Percentiles rank a stretch among this genome's conserved stretches.
Conservation (phyloP, 2,113 vertebrate species). For the Cettia cetti region DNA sequence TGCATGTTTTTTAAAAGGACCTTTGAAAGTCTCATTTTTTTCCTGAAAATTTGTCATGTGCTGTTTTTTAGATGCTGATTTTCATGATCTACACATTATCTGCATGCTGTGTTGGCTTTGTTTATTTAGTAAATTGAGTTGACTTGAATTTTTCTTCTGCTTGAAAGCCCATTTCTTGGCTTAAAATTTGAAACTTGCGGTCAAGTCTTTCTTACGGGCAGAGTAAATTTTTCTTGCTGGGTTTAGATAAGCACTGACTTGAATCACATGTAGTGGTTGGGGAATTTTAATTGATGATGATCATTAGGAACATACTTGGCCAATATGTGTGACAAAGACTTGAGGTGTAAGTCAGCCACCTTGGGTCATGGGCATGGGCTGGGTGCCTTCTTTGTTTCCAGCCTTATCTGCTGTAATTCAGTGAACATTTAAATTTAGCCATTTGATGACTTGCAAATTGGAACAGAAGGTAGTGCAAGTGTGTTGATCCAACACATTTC, state of each 20-base stretch:
- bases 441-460: neutral
- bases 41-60: neutral
- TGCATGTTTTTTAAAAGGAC: neutral
- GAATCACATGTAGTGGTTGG: fast-evolving
- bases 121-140: neutral
- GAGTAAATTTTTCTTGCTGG: neutral
- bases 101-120: neutral
- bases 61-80: neutral
- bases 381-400: neutral
- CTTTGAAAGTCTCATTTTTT: neutral
- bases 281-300: neutral
- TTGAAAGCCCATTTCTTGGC: neutral
- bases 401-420: neutral
- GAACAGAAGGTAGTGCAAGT: neutral
- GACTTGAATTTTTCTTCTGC: neutral
- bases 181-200: neutral
- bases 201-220: neutral
- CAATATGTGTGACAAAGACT: neutral
- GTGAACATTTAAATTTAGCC: neutral
- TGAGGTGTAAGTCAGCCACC: neutral
- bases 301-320: neutral
- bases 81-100: neutral
- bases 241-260: neutral
- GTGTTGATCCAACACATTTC: neutral
- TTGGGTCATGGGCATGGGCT: neutral